Evolutionary conservation across 2,113 vertebrate genomes (phyloP), one percentile per base, ranked within the genome.

Genomic region (Tenrec ecaudatus): DNA sequence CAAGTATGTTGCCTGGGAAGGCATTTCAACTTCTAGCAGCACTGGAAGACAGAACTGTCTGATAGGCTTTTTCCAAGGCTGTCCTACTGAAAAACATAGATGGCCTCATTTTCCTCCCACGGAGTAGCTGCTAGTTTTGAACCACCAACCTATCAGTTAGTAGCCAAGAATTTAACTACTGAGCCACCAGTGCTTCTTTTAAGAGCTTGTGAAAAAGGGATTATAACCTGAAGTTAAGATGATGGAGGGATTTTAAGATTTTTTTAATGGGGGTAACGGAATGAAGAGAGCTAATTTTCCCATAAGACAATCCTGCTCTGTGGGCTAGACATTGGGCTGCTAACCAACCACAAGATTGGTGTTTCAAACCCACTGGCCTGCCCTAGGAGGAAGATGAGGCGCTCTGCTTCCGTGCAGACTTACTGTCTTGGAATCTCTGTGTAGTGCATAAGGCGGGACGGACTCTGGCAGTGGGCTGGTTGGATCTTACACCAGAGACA

Each of bases 171-270:
- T n/a, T 71, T 33, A 33, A 20, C 69, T n/a, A 71, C n/a, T 71
- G n/a, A 16, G 6, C 69, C n/a, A 71, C n/a, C 4, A 15, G 29
- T 3, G 31, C 31, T 69, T 31, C 31, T n/a, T 69, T 71, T 33
- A 71, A 23, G 47, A 71, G 73, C 62, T 91, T 88, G 15, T 75
- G 76, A 95, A 89, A 82, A 23, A 62, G 86, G 43, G n/a, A 75
- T 25, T 94, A 82, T 86, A 82, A 82, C 69, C 38, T 0, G 79
- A 80, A 91, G 36, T 79, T 73, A 86, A 91, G 43, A 36, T 22
- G 79, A 33, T 29, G 27, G 43, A 81, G 14, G 33, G 43, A 76
- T 73, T 78, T 84, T 43, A 78, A 69, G 62, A 82, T 86, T 86
- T 4, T 29, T 69, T 91, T 73, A 81, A 64, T 36, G 38, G 36